These are phyloP conservation scores for Gorsachius magnificus DNA, from an alignment of 2,797 vertebrate genomes.

Conservation along the genomic window DNA sequence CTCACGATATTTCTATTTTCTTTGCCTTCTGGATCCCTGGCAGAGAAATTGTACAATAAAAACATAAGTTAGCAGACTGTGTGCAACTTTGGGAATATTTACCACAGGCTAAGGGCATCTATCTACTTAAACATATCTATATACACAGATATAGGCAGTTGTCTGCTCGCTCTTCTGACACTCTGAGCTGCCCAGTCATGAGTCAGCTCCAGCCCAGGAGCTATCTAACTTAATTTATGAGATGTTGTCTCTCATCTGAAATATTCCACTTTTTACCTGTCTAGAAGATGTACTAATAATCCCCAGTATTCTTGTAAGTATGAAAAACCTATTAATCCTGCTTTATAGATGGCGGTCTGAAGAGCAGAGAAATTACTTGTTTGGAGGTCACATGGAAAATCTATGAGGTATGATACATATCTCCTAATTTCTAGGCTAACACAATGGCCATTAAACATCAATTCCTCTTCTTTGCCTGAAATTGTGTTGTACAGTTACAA, in stretches of 20 bases:
- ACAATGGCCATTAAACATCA: not conserved
- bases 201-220: not conserved
- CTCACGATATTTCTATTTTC: not conserved
- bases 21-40: not conserved
- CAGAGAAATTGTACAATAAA: not conserved
- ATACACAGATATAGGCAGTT: not conserved
- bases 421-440: not conserved
- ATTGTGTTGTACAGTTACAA: not conserved
- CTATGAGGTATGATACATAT: accelerated
- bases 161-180: not conserved
- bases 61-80: not conserved
- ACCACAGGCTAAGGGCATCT: not conserved
- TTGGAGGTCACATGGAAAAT: not conserved
- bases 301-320: not conserved
- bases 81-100: not conserved
- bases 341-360: not conserved
- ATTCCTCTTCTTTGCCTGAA: not conserved
- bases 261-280: not conserved
- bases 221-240: not conserved
- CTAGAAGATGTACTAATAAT: not conserved
- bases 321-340: not conserved
- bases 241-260: not conserved
- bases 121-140: not conserved
- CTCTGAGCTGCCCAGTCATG: not conserved
- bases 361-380: not conserved